Evolutionary conservation across 2,113 vertebrate genomes (phyloP), one percentile per base, ranked within the genome.

Genomic region (Myotis davidii): DNA sequence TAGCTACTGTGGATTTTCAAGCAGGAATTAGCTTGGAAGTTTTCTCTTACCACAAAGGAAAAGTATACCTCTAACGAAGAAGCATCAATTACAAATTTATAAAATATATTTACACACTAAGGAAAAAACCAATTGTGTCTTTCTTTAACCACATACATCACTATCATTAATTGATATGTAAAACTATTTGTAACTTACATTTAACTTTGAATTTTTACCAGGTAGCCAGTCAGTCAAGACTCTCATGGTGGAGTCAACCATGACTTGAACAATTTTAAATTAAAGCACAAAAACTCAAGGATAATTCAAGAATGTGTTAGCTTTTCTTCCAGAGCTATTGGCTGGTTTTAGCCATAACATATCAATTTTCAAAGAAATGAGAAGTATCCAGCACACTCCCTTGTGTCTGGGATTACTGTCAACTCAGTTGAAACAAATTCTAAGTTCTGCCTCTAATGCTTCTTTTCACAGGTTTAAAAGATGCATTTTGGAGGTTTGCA

Each of bases 371-470:
- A 90, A 90, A 91, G 61, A 94, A 88, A 93, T 85, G 56, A 94
- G 90, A 34, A 83, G 48, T 20, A n/a, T 45, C 39, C 34, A 82
- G 65, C 54, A 82, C 29, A 34, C 2, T 61, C 88, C 37, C 85
- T 76, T 39, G 48, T 21, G 29, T 86, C 85, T 81, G 74, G 69
- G 73, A 95, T 94, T 95, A 92, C 73, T 77, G 23, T 81, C 67
- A 95, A 88, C 73, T 97, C 85, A 76, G 1, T 29, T 86, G 92
- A 97, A 97, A 85, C 76, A 95, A 95, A 94, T 96, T 94, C 77
- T 74, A 86, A 90, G 9, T 88, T 95, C 94, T 95, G 73, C 50
- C 42, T 77, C 77, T 92, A 93, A 84, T 70, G 85, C 85, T 94
- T 84, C 94, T 95, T 94, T 95, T 95, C 64, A 54, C 70, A 39